Base-by-base conservation (phyloP, 2,113 vertebrate genomes). In the Gallinago paraguaiae region DNA sequence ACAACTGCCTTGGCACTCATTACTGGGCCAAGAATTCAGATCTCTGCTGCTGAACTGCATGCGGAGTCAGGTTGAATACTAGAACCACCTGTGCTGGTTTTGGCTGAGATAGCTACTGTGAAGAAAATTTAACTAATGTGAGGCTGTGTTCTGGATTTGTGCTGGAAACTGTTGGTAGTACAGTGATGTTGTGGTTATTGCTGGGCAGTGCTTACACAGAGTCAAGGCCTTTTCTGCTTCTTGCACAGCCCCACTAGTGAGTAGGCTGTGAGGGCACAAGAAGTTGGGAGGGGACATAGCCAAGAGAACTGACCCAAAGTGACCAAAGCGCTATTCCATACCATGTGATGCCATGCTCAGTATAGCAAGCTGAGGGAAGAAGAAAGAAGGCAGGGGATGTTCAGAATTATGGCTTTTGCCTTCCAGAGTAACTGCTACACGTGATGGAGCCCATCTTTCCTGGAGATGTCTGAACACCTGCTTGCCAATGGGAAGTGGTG, bases 1-100 rank as follows among this genome's bases (percentile, higher is more conserved):
- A 95, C 96, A 92, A 94, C 82, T 91, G 92, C 94, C 96, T 95
- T 94, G 95, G 97, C 94, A 87, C 92, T 96, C 86, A 45, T 91
- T 96, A 89, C 95, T 68, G 54, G 82, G 94, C 84, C 95, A 90
- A 89, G 95, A 95, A 96, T 95, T 96, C 78, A 80, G 94, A 95
- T 92, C 88, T 85, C 51, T 91, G 71, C 77, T 24, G 35, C 89
- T 1, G 0, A 94, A 17, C 72, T 82, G 74, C 75, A 65, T 82
- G 76, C 79, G 68, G 80, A 71, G 48, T 92, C 22, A 51, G 28
- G 68, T 61, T 87, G 78, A 84, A 77, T 39, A 17, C 28, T 77
- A 84, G 80, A 77, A 64, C 76, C 19, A 63, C 24, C 37, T 39
- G 19, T 33, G 63, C 30, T 43, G 30, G 63, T 65, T 65, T 65